phyloP scores from a whole-genome alignment of 2,797 vertebrate genomes.

The Etheostoma nigrum region DNA sequence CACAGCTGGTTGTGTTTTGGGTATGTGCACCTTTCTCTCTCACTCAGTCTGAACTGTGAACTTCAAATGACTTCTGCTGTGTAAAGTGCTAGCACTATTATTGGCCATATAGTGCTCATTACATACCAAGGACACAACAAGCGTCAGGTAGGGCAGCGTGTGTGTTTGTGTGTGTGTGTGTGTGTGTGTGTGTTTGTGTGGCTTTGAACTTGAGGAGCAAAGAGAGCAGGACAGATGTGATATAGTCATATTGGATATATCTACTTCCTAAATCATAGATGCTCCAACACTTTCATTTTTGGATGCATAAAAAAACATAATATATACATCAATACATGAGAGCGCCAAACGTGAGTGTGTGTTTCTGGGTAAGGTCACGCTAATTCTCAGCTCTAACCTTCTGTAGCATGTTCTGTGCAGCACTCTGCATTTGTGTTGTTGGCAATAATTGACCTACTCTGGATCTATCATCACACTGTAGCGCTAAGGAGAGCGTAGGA shows the following conservation, averaged over 20 bases:
- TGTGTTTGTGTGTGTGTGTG: not conserved
- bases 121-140: constrained; percentile 53
- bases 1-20: constrained; percentile 87
- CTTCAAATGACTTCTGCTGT: constrained; percentile 75
- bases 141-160: constrained; percentile 3
- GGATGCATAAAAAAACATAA: constrained; percentile 12
- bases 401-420: constrained; percentile 2
- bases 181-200: not conserved
- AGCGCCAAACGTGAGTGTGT: not conserved
- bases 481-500: constrained; percentile 22
- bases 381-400: not conserved
- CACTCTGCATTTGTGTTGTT: constrained; percentile 32
- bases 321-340: too few species aligned
- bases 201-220: not conserved
- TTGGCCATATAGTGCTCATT: constrained; percentile 58
- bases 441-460: constrained; percentile 21
- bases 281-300: constrained; percentile 14
- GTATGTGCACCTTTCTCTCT: constrained; percentile 66
- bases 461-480: constrained; percentile 34
- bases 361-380: constrained; percentile 14
- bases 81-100: constrained; percentile 45
- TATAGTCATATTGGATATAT: not conserved
- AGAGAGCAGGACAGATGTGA: not conserved
- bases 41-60: constrained; percentile 77
- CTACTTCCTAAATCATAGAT: constrained; percentile 11